These are phyloP conservation scores for Abrostola tripartita DNA, from an alignment of 2,888 invertebrate species.

Conservation along the genomic window DNA sequence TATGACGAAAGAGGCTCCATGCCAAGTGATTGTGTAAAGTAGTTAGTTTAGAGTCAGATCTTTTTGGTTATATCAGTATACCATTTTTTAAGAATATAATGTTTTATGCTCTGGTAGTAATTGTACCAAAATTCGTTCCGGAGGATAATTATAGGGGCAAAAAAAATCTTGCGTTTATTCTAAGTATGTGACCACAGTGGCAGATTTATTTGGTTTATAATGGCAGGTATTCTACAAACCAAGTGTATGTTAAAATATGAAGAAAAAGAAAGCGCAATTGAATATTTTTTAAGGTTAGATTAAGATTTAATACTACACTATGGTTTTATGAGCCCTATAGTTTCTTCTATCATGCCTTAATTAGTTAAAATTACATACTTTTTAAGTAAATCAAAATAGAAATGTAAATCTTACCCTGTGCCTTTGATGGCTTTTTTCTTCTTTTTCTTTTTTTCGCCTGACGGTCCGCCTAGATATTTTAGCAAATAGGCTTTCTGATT, in stretches of 20 bases:
- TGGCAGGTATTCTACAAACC: neutral
- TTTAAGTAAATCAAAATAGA: neutral
- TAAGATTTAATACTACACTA: neutral
- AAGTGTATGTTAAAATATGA: neutral
- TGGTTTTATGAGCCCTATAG: neutral
- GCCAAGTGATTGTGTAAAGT: too few species aligned
- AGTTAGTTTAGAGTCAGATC: too few species aligned
- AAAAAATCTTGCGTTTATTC: too few species aligned
- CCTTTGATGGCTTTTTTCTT: conserved; percentile 86
- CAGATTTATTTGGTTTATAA: too few species aligned
- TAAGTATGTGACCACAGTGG: too few species aligned
- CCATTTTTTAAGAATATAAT: too few species aligned
- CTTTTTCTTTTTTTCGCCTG: conserved; percentile 90
- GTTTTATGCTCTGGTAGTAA: too few species aligned
- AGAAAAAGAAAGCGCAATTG: neutral
- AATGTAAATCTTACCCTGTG: conserved; percentile 71
- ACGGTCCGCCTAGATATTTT: conserved; percentile 91
- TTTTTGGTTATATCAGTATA: too few species aligned
- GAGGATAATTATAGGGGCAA: too few species aligned
- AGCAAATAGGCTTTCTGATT: conserved; percentile 94
- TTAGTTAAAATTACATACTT: neutral
- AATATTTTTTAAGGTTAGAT: neutral
- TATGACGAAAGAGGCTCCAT: too few species aligned
- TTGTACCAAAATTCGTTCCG: too few species aligned
- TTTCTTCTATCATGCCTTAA: neutral